Conservation (phyloP, 1,140 invertebrate genomes). For the Trichomalopsis sarcophagae region DNA sequence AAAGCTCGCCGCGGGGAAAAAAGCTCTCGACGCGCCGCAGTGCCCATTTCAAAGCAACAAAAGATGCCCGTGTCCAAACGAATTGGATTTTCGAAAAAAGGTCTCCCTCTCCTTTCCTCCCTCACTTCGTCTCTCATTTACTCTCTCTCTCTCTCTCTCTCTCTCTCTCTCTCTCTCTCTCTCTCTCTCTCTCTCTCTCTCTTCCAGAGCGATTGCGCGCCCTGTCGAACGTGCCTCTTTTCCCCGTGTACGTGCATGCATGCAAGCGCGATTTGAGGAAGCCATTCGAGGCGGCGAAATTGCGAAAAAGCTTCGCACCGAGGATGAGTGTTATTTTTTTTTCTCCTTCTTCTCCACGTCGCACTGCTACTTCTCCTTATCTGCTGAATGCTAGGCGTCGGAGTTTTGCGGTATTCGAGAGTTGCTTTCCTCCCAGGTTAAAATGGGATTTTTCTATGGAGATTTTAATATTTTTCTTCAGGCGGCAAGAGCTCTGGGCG, state of each 20-base stretch:
- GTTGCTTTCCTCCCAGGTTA: not conserved
- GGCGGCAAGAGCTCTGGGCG: too few relatives aligned
- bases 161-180: conserved; percentile 51
- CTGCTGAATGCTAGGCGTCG: conserved; percentile 2
- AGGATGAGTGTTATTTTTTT: conserved; percentile 47
- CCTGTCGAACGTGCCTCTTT: conserved; percentile 59
- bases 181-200: conserved; percentile 49
- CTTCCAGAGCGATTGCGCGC: conserved; percentile 54
- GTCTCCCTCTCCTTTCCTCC: not conserved
- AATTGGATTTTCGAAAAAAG: conserved; percentile 35
- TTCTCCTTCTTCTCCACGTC: not conserved
- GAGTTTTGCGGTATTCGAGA: not conserved
- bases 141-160: conserved; percentile 2
- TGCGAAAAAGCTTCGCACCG: conserved; percentile 39
- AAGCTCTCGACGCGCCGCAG: not conserved
- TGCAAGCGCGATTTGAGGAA: conserved; percentile 41
- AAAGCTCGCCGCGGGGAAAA: not conserved
- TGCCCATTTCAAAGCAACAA: conserved; percentile 24
- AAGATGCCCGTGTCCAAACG: not conserved
- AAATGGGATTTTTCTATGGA: conserved; percentile 15
- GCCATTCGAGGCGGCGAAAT: conserved; percentile 36
- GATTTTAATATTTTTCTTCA: conserved; percentile 15
- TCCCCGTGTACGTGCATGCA: conserved; percentile 45
- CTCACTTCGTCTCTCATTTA: not conserved
- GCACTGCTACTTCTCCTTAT: not conserved